These are phyloP conservation scores for Rhinogobio ventralis DNA, from an alignment of 2,797 vertebrate species.

Conservation along the genomic window DNA sequence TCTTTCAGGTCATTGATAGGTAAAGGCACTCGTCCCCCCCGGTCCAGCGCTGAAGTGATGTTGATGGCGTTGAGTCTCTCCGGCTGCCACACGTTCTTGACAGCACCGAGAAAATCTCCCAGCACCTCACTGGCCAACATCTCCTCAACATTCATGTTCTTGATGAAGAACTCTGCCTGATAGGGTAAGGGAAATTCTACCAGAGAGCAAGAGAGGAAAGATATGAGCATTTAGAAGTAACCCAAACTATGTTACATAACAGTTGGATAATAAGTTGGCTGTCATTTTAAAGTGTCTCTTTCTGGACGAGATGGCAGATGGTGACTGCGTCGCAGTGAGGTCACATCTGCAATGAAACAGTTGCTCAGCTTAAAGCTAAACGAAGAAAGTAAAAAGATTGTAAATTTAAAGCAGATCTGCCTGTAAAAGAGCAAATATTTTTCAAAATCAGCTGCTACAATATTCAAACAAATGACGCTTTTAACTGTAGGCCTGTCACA, in stretches of 20 bases:
- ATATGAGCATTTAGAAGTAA: constrained; percentile 19
- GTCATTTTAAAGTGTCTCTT: constrained; percentile 18
- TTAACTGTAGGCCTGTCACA: background rate
- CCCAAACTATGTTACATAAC: background rate
- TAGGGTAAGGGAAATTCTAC: constrained; percentile 93
- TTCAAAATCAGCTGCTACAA: background rate
- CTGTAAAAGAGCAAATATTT: background rate
- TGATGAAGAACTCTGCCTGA: constrained; percentile 98
- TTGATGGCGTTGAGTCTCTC: constrained; percentile 97
- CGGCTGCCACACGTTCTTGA: constrained; percentile 98
- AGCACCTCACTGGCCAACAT: constrained; percentile 98
- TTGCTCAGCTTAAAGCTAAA: constrained; percentile 57
- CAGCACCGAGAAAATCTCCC: constrained; percentile 95
- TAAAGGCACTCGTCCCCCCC: constrained; percentile 93
- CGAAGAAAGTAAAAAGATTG: constrained; percentile 15
- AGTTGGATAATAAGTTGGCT: constrained; percentile 17
- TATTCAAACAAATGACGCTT: background rate
- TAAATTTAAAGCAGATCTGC: constrained; percentile 18
- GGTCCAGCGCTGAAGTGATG: constrained; percentile 95
- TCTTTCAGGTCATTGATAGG: constrained; percentile 98
- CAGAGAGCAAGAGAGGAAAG: constrained; percentile 11
- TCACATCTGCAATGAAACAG: constrained; percentile 62
- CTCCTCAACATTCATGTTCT: constrained; percentile 99
- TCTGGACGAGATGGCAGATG: constrained; percentile 64
- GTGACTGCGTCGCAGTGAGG: constrained; percentile 69